Evolutionary conservation across 2,888 invertebrate species (phyloP).

Genomic region (Cerceris rybyensis): DNA sequence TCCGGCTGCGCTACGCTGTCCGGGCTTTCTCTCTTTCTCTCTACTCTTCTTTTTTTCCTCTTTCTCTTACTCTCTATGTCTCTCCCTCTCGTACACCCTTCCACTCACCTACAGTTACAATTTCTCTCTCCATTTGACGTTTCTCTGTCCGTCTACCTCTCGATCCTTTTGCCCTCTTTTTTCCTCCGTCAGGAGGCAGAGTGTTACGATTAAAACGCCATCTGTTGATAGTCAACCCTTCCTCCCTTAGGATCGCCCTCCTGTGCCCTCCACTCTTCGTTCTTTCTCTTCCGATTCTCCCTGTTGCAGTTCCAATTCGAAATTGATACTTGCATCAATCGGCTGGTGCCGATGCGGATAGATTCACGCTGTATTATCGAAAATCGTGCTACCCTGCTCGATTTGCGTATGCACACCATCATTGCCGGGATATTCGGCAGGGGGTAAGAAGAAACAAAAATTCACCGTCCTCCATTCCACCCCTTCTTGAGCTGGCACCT

Average conservation of each 20-base stretch:
- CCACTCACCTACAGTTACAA: slow-evolving; percentile 6
- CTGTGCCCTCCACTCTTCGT: neutral
- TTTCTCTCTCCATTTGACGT: slow-evolving; percentile 26
- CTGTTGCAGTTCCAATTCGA: slow-evolving; percentile 52
- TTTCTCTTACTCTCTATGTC: slow-evolving; percentile 15
- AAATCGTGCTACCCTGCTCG: slow-evolving; percentile 1
- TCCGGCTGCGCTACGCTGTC: slow-evolving; percentile 51
- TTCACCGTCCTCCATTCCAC: neutral
- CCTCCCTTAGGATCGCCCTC: slow-evolving; percentile 36
- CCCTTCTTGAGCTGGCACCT: neutral
- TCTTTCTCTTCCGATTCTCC: slow-evolving; percentile 1
- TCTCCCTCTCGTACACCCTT: slow-evolving; percentile 9
- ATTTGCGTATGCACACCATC: neutral
- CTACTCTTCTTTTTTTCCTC: slow-evolving; percentile 41
- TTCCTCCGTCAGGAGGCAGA: slow-evolving; percentile 35
- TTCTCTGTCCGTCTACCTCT: slow-evolving; percentile 43
- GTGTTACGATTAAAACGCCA: slow-evolving; percentile 70
- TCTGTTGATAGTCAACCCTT: slow-evolving; percentile 72
- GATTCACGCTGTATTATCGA: slow-evolving; percentile 16
- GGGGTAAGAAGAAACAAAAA: neutral
- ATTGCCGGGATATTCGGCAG: neutral
- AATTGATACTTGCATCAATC: slow-evolving; percentile 69
- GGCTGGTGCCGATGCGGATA: slow-evolving; percentile 31
- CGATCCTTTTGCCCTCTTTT: slow-evolving; percentile 23
- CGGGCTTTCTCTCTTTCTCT: slow-evolving; percentile 25